These are phyloP conservation scores for Yponomeuta malinellus DNA, from an alignment of 2,888 invertebrate genomes.

Conservation along the genomic window DNA sequence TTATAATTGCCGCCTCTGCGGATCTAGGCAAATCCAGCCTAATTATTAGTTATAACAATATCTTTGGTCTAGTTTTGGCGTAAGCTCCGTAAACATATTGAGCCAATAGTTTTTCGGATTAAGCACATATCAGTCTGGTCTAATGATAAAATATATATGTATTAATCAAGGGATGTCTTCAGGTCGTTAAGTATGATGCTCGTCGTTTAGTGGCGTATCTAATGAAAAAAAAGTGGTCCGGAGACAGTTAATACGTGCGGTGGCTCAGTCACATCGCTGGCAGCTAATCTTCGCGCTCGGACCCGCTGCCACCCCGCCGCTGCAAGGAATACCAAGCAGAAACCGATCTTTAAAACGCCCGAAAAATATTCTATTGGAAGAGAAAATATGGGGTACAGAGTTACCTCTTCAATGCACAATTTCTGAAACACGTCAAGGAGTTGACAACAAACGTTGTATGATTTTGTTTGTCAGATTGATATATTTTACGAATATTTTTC, in stretches of 20 bases:
- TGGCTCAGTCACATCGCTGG: conserved; percentile 5
- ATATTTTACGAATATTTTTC: no score
- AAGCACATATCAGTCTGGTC: background rate
- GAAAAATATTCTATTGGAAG: background rate
- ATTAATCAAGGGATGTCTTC: background rate
- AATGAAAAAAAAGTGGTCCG: conserved; percentile 13
- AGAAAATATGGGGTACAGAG: background rate
- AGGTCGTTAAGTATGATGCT: background rate
- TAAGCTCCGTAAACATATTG: no score
- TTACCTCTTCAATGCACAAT: no score
- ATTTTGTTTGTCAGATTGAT: no score
- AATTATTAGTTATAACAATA: no score
- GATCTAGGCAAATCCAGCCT: no score
- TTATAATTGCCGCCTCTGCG: no score
- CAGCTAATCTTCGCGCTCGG: conserved; percentile 1
- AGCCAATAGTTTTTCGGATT: background rate
- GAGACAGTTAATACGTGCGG: conserved; percentile 7
- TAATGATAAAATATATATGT: background rate
- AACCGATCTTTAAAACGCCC: background rate
- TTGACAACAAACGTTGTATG: no score
- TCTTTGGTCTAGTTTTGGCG: no score
- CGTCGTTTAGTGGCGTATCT: background rate
- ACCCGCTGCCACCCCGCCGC: conserved; percentile 7
- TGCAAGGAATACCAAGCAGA: conserved; percentile 60
- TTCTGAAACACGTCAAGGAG: no score